Evolutionary conservation across 2,113 vertebrate genomes (phyloP), one percentile per base, ranked within the genome.

Genomic region (Corythornis cristatus): DNA sequence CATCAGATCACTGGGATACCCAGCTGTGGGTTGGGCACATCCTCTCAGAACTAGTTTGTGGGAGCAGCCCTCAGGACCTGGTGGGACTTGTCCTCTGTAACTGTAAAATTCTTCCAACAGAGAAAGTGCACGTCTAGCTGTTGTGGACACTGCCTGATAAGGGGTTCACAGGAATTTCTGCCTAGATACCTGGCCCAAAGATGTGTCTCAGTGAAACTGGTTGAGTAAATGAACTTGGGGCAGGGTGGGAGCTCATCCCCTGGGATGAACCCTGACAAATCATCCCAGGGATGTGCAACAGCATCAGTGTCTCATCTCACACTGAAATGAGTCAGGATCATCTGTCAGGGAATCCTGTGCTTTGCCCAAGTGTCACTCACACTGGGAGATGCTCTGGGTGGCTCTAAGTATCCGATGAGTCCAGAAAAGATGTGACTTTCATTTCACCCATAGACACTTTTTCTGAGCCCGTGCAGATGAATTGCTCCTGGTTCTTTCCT

Each of bases 311-410:
- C 54, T 90, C n/a, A 5, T 88, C 50, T 86, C 76, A 66, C 2
- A 10, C 64, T 91, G 75, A 72, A 89, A 92, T 91, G 84, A 94
- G 56, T 93, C 82, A 88, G 43, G 67, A 71, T 77, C 72, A 77
- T 80, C 20, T 71, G 72, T 80, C 22, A 88, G 78, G 71, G 62
- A 89, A 78, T 82, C 45, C 51, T 8, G 2, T 89, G 75, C 4
- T 1, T 72, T 91, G 35, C 40, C 31, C 2, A 15, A 92, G 20
- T 51, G 58, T 79, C 10, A 1, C 23, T 90, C 31, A 71, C 17
- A n/a, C 26, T 70, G 62, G 92, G 61, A 70, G 29, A 64, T 8
- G 4, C 48, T 68, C 50, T 78, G 51, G 8, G 12, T 89, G 75
- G 51, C 64, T 93, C 65, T 65, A 77, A 68, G 43, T 57, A 60